Evolutionary conservation across 2,888 invertebrate genomes (phyloP).

Genomic region (Melanotus villosus): DNA sequence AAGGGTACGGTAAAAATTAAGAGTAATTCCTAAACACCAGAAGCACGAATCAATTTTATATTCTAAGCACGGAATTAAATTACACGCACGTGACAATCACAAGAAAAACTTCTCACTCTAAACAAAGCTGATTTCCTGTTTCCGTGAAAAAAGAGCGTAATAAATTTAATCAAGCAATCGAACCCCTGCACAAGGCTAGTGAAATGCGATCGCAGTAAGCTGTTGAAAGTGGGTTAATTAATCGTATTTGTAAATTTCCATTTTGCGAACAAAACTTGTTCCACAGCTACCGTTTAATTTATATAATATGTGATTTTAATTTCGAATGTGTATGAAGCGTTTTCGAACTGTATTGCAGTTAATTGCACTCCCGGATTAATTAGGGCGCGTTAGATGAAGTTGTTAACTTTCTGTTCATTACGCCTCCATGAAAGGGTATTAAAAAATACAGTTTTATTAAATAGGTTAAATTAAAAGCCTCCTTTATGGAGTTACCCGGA

Average conservation of each 20-base stretch:
- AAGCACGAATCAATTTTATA: neutral
- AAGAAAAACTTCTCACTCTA: neutral
- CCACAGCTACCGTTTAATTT: conserved; percentile 2
- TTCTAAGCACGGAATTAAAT: conserved; percentile 1
- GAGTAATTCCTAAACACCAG: no score
- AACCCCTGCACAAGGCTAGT: conserved; percentile 9
- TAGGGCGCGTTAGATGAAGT: no score
- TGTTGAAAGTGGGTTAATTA: conserved; percentile 25
- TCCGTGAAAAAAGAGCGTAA: conserved; percentile 22
- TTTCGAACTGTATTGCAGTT: neutral
- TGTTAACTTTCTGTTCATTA: no score
- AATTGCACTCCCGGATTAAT: no score
- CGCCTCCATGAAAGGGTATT: no score
- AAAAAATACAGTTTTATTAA: no score
- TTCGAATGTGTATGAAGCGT: neutral
- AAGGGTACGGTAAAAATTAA: no score
- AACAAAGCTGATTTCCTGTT: conserved; percentile 26
- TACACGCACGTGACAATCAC: neutral
- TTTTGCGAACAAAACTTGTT: conserved; percentile 2
- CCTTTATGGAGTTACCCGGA: no score
- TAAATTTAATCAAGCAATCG: conserved; percentile 18
- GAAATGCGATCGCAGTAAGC: conserved; percentile 8
- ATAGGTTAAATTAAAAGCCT: no score
- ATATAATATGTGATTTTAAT: neutral
- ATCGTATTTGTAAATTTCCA: conserved; percentile 6